phyloP scores from a whole-genome alignment of 2,888 invertebrate genomes.

The Lottia scabra region DNA sequence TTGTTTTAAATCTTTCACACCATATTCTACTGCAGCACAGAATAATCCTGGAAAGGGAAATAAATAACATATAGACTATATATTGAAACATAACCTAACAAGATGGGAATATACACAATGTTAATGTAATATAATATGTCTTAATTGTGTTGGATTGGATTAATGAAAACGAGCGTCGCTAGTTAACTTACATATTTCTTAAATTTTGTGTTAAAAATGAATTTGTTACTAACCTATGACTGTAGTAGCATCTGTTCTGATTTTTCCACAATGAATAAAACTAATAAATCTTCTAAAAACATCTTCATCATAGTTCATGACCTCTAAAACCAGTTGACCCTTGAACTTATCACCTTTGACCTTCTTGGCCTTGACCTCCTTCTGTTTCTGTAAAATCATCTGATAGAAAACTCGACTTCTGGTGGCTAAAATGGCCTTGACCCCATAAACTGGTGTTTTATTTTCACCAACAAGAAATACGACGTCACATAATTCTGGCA shows the following conservation, averaged over 20 bases:
- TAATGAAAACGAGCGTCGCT: too few species aligned
- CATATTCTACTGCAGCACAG: background rate
- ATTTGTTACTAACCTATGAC: background rate
- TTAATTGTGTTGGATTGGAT: too few species aligned
- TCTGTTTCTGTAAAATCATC: background rate
- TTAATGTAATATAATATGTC: too few species aligned
- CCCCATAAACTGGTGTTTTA: background rate
- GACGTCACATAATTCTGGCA: background rate
- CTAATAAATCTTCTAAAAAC: background rate
- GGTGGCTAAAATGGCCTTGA: slow-evolving; percentile 1
- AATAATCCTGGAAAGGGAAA: background rate
- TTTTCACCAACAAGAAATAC: background rate
- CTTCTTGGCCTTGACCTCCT: background rate
- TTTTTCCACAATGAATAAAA: slow-evolving; percentile 2
- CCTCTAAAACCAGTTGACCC: background rate
- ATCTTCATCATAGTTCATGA: background rate
- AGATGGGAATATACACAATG: too few species aligned
- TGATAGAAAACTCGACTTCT: slow-evolving; percentile 1
- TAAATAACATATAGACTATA: too few species aligned
- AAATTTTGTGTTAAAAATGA: too few species aligned
- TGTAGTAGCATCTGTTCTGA: background rate
- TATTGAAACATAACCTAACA: too few species aligned
- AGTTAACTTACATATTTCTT: too few species aligned
- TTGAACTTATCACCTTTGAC: background rate
- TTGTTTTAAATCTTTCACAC: background rate